Evolutionary conservation across 1,140 invertebrate species (phyloP).

Genomic region (Heliothis subflexa): DNA sequence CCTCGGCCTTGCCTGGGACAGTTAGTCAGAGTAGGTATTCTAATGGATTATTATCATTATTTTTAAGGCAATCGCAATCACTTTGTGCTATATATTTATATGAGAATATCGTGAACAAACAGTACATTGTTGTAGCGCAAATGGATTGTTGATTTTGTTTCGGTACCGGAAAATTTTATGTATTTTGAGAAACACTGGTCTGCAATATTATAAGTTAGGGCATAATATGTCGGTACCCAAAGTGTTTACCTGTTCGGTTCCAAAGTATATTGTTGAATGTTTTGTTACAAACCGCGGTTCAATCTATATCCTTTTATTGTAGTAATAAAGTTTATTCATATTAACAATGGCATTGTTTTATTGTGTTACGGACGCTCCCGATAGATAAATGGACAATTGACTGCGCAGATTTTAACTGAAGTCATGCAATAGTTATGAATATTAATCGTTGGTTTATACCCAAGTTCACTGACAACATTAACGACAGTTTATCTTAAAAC

Average conservation of each 20-base stretch:
- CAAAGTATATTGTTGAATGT: slow-evolving; percentile 85
- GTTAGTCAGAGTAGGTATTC: slow-evolving; percentile 57
- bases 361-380: slow-evolving; percentile 24
- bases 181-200: slow-evolving; percentile 85
- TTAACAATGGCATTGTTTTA: slow-evolving; percentile 64
- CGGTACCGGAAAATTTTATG: slow-evolving; percentile 56
- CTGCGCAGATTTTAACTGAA: not conserved
- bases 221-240: slow-evolving; percentile 84
- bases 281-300: slow-evolving; percentile 80
- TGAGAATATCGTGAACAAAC: slow-evolving; percentile 46
- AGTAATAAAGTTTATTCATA: slow-evolving; percentile 86
- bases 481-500: too few species aligned
- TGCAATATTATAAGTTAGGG: slow-evolving; percentile 72
- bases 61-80: slow-evolving; percentile 55
- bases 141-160: slow-evolving; percentile 52
- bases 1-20: slow-evolving; percentile 52
- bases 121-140: slow-evolving; percentile 52
- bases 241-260: slow-evolving; percentile 80
- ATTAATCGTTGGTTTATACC: too few species aligned
- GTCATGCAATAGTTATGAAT: slow-evolving; percentile 8
- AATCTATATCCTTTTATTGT: slow-evolving; percentile 82
- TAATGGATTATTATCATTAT: slow-evolving; percentile 55
- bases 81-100: slow-evolving; percentile 54
- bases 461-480: too few species aligned
- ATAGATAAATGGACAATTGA: not conserved